Evolutionary conservation across 2,888 invertebrate genomes (phyloP), one percentile per base, ranked within the genome.

Genomic region (Unio pictorum): DNA sequence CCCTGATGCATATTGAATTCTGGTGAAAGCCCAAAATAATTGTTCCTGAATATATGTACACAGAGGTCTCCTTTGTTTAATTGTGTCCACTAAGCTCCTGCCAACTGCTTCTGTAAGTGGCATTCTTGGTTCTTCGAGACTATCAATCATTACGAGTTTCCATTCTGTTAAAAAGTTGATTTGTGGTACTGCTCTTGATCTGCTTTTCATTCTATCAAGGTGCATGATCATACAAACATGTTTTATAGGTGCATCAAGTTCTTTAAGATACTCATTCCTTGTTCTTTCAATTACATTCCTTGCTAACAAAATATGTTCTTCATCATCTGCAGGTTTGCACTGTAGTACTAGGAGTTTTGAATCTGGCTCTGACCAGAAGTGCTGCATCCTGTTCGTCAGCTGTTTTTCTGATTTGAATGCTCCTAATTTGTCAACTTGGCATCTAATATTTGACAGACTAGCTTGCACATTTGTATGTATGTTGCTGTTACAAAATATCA

Each of bases 341-440:
- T 82, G 80, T 11, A 82, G n/a, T 15, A 77, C 57, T 5, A 82
- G 61, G 56, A 75, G 67, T 11, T 66, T 55, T 45, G 45, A 58
- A 17, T 72, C 66, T 30, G 68, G 61, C 26, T 73, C 72, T 62
- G 68, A 20, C 77, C 77, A 80, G 68, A 78, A 82, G 0, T 71
- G 30, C 34, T 78, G 68, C 1, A 82, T 56, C 56, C 69, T 71
- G 1, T 45, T 54, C 15, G 67, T 61, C 4, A 81, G 69, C 23
- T 80, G 77, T 34, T 81, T 82, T 63, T 82, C 82, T n/a, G 82
- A 80, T 67, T 76, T 81, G 56, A 80, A 82, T 17, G 77, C 72
- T 45, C 78, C 75, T 15, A 82, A 26, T 66, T 75, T 79, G 67
- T 81, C 81, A 54, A 73, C 61, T 28, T 78, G 78, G 17, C 66